Percentiles rank a stretch among this genome's conserved stretches.
Conservation (phyloP, 1,140 invertebrate species). For the Hycleus phaleratus region DNA sequence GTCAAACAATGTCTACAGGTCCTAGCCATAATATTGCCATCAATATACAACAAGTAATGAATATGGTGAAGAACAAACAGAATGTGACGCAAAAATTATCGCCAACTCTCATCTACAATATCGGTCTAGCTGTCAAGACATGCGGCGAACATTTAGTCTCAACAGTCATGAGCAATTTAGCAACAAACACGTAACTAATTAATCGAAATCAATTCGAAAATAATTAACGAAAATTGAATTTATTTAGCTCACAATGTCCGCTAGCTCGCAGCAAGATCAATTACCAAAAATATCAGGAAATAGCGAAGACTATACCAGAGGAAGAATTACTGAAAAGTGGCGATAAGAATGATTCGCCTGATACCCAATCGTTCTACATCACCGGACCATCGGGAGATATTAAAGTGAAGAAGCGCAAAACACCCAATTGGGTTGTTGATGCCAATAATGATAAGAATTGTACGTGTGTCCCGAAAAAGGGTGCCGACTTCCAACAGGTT, state of each 20-base stretch:
- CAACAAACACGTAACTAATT: too few species aligned
- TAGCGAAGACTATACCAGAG: constrained; percentile 34
- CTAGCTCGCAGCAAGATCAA: constrained; percentile 29
- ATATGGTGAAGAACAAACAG: constrained; percentile 45
- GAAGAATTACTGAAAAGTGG: constrained; percentile 27
- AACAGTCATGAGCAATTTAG: constrained; percentile 4
- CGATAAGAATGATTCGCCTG: constrained; percentile 6
- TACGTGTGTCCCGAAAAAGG: constrained; percentile 28
- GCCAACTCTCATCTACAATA: constrained; percentile 39
- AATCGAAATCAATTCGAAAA: neutral
- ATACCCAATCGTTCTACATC: constrained; percentile 8
- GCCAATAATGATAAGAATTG: constrained; percentile 23
- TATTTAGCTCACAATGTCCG: constrained; percentile 28
- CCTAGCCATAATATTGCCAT: constrained; percentile 50
- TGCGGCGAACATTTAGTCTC: constrained; percentile 29
- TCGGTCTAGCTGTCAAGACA: constrained; percentile 34
- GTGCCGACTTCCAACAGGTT: constrained; percentile 29
- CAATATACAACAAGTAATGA: constrained; percentile 50
- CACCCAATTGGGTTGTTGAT: constrained; percentile 25
- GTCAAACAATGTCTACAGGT: constrained; percentile 45
- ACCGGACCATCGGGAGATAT: constrained; percentile 31
- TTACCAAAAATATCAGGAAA: constrained; percentile 33
- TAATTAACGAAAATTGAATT: constrained; percentile 1
- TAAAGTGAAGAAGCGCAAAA: constrained; percentile 21
- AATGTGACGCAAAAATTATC: constrained; percentile 31